Evolutionary conservation across 2,113 vertebrate genomes (phyloP).

Genomic region (Cavia porcellus): DNA sequence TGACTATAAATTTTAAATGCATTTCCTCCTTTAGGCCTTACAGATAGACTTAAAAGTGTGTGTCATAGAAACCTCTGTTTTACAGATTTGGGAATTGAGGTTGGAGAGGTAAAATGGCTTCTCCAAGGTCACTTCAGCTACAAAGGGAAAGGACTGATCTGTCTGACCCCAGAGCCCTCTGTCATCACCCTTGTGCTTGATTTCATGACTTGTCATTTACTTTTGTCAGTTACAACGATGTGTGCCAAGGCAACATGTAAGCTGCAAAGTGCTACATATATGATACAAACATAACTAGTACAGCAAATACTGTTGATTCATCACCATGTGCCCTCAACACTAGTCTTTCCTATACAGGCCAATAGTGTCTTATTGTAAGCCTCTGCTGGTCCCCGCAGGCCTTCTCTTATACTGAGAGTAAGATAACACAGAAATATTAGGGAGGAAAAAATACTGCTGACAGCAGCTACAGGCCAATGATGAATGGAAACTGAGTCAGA

Average conservation of each 20-base stretch:
- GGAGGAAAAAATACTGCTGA: constrained; percentile 13
- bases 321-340: background rate
- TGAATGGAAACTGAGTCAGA: background rate
- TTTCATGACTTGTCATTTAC: background rate
- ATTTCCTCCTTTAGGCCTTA: background rate
- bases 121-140: background rate
- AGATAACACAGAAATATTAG: background rate
- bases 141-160: background rate
- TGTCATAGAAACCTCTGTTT: background rate
- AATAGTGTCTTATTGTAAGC: background rate
- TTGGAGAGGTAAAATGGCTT: constrained; percentile 29
- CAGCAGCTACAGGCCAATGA: background rate
- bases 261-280: background rate
- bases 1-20: background rate
- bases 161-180: background rate
- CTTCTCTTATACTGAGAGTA: background rate
- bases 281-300: background rate
- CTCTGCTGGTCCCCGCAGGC: background rate
- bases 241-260: background rate
- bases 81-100: constrained; percentile 37
- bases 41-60: background rate
- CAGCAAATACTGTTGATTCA: background rate
- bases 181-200: background rate
- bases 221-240: background rate
- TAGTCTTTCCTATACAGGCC: background rate